These are phyloP conservation scores for Drosophila nr. medialis DNA, from an alignment of 2,888 invertebrate species.

Conservation along the genomic window DNA sequence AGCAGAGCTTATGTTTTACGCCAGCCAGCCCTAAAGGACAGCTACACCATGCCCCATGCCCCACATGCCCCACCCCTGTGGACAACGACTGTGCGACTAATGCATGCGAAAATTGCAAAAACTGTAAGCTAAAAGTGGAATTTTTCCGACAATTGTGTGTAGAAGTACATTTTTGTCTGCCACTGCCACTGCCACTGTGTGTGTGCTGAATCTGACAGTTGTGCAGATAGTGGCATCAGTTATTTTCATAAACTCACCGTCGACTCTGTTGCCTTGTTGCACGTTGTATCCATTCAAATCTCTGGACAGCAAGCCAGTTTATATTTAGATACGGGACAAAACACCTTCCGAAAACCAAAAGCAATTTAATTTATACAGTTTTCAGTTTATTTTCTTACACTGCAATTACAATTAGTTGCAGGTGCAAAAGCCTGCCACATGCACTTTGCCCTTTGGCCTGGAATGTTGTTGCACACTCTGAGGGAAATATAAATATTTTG, in stretches of 20 bases:
- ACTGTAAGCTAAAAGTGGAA: slow-evolving; percentile 56
- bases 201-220: slow-evolving; percentile 34
- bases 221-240: slow-evolving; percentile 45
- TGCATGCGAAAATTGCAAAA: slow-evolving; percentile 63
- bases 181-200: not conserved
- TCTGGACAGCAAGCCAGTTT: slow-evolving; percentile 56
- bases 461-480: slow-evolving; percentile 35
- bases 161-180: slow-evolving; percentile 36
- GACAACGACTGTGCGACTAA: slow-evolving; percentile 29
- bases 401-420: slow-evolving; percentile 50
- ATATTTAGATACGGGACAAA: slow-evolving; percentile 31
- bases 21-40: slow-evolving; percentile 9
- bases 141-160: slow-evolving; percentile 54
- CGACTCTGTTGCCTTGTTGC: slow-evolving; percentile 10
- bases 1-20: slow-evolving; percentile 61
- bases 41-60: not conserved
- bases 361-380: slow-evolving; percentile 29
- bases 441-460: not conserved
- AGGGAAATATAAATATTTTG: not conserved
- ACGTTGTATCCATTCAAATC: slow-evolving; percentile 11
- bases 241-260: slow-evolving; percentile 59
- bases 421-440: slow-evolving; percentile 3
- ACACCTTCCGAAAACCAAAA: slow-evolving; percentile 12
- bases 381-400: slow-evolving; percentile 34
- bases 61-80: not conserved